These are phyloP conservation scores for Polylopha cassiicola DNA, from an alignment of 2,888 invertebrate species.

Conservation along the genomic window DNA sequence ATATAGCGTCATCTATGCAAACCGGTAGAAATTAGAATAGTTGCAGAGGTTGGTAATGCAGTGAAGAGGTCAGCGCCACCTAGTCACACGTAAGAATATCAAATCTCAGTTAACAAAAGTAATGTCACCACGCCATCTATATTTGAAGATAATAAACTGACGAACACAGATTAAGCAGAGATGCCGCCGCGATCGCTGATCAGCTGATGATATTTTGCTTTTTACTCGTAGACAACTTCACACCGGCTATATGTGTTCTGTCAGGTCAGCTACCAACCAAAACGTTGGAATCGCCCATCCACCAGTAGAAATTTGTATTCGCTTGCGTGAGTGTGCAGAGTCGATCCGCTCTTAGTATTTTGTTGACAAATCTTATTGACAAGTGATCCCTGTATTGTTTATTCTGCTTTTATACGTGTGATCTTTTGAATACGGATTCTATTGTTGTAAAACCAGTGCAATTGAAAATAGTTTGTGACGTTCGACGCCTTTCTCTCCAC, in stretches of 20 bases:
- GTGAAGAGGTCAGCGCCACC: slow-evolving; percentile 9
- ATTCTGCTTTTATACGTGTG: slow-evolving; percentile 27
- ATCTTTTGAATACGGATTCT: slow-evolving; percentile 12
- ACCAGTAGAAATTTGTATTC: slow-evolving; percentile 25
- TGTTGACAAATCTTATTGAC: slow-evolving; percentile 42
- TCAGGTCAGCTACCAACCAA: slow-evolving; percentile 34
- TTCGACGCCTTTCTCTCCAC: slow-evolving; percentile 54
- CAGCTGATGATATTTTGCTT: slow-evolving; percentile 57
- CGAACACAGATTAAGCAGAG: slow-evolving; percentile 21
- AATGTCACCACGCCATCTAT: slow-evolving; percentile 6
- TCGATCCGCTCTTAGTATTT: slow-evolving; percentile 39
- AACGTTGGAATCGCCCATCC: slow-evolving; percentile 15
- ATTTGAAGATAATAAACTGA: not conserved
- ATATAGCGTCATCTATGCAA: slow-evolving; percentile 14
- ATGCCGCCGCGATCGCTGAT: slow-evolving; percentile 34
- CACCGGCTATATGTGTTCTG: slow-evolving; percentile 28
- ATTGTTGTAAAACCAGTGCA: slow-evolving; percentile 18
- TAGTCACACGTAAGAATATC: too few species aligned
- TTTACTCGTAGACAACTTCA: slow-evolving; percentile 52
- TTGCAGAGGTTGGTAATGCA: too few species aligned
- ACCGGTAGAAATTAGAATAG: not conserved
- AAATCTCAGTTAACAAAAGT: too few species aligned
- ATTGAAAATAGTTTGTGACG: slow-evolving; percentile 27
- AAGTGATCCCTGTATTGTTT: slow-evolving; percentile 33
- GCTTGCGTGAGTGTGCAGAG: slow-evolving; percentile 45